Evolutionary conservation across 92 coral and sea anemone genomes (phyloP), one percentile per base, ranked within the genome.

Genomic region (Parazoanthus swiftii): DNA sequence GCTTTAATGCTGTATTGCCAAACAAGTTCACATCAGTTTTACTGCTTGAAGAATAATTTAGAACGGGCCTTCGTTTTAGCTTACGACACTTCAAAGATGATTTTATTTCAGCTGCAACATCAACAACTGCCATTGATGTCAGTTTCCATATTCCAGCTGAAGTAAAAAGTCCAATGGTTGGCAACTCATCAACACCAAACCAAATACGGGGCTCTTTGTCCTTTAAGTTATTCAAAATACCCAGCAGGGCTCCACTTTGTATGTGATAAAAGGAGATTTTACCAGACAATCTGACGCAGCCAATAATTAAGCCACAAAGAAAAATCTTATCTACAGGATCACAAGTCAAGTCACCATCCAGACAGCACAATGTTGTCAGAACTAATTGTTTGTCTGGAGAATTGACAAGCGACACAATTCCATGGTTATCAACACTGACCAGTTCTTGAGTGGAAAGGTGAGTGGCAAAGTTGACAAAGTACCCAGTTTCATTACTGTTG

Each of bases 371-470:
- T n/a, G 86, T 54, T 29, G 87, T 76, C 48, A 92, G 50, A 73
- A 88, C 91, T 59, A 90, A 88, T 15, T 74, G 58, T 9, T 93
- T 93, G 50, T 94, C 93, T 56, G 92, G 83, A 85, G 96, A 86
- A 59, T 76, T 85, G 54, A 93, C 88, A 79, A 82, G 91, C 11
- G 89, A 90, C 23, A 97, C 76, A 23, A 51, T 63, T 44, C 59
- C 89, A 11, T 75, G 50, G 74, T 82, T 88, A 86, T 90, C 91
- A 36, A 97, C 80, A 13, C 92, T 88, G 13, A 92, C 84, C 21
- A 97, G 93, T 86, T 97, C 97, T 79, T 91, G 82, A 7, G 95
- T 95, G 13, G 95, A 88, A 39, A 93, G 95, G 59, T 97, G 98
- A 20, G 91, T 91, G 26, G 94, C 82, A 42, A 93, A 56, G 33